Conservation (phyloP, 2,113 vertebrate species). For the Stercorarius parasiticus region DNA sequence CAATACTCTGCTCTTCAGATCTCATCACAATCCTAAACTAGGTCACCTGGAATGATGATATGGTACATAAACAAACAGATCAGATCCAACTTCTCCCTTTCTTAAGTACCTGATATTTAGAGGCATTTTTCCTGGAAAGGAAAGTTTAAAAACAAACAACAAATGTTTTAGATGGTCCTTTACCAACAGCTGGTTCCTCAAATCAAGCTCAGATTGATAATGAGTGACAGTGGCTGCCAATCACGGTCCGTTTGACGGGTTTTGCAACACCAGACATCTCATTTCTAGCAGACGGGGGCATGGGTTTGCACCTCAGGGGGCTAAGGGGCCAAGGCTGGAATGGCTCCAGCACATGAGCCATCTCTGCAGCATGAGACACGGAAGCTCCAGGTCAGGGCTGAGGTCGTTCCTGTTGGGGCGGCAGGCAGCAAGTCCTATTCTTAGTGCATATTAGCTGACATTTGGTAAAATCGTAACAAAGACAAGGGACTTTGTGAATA, state of each 20-base stretch:
- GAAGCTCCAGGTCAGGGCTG: neutral
- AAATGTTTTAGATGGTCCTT: neutral
- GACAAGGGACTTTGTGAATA: neutral
- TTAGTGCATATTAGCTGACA: neutral
- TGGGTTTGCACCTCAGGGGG: neutral
- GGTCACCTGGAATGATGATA: conserved; percentile 28
- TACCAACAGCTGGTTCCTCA: neutral
- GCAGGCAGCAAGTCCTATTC: neutral
- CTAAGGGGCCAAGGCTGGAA: neutral
- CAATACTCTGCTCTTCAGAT: conserved; percentile 47
- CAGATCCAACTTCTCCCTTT: neutral
- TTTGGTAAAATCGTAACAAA: neutral
- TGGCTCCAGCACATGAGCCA: neutral
- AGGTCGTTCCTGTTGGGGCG: neutral
- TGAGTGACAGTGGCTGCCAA: neutral
- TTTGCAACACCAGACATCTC: neutral
- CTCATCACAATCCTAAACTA: conserved; percentile 32
- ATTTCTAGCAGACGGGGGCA: neutral
- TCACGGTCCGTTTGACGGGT: neutral
- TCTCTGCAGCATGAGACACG: neutral
- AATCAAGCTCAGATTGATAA: neutral
- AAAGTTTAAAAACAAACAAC: neutral
- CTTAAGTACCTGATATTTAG: neutral
- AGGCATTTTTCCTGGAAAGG: neutral
- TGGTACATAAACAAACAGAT: neutral